Evolutionary conservation across 1,140 invertebrate species (phyloP), one percentile per base, ranked within the genome.

Genomic region (Latrodectus geometricus): DNA sequence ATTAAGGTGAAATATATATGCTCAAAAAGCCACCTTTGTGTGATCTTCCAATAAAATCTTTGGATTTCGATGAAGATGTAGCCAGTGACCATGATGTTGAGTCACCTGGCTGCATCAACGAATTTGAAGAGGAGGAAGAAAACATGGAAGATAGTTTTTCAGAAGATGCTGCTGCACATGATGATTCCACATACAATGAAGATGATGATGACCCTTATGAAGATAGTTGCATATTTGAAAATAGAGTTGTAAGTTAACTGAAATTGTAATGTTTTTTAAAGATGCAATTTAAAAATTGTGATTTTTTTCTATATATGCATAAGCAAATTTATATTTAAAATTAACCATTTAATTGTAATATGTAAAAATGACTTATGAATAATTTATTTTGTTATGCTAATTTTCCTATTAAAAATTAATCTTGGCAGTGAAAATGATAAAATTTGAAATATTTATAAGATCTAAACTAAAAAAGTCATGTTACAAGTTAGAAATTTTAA

Each of bases 31-130:
- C 23, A 21, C 49, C 70, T 8, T 61, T 86, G 50, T 49, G 65
- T n/a, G 61, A 75, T 52, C 68, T 48, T 49, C 61, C 54, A 48
- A 70, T 77, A 20, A 52, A 78, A 86, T 56, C 74, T 70, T 50
- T 86, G 75, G 74, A 70, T 56, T 86, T 77, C 17, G 66, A 76
- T 86, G 74, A 86, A 78, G 83, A 86, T 86, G 83, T 86, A 86
- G 83, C 50, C 17, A 86, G 83, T 86, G 83, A 86, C 83, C 83
- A 86, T 86, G 83, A 86, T 52, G 76, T 86, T 70, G 75, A 78
- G 74, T 86, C 83, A 77, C 83, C 83, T 52, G 70, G 83, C 83
- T 86, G 83, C 83, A 70, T 86, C 65, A 48, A 70, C 69, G 74
- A 77, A 74, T 54, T 70, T 70, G 61, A 77, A 77, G 82, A 84